phyloP scores from a whole-genome alignment of 1,140 invertebrate species.

The Coenobita brevimanus region DNA sequence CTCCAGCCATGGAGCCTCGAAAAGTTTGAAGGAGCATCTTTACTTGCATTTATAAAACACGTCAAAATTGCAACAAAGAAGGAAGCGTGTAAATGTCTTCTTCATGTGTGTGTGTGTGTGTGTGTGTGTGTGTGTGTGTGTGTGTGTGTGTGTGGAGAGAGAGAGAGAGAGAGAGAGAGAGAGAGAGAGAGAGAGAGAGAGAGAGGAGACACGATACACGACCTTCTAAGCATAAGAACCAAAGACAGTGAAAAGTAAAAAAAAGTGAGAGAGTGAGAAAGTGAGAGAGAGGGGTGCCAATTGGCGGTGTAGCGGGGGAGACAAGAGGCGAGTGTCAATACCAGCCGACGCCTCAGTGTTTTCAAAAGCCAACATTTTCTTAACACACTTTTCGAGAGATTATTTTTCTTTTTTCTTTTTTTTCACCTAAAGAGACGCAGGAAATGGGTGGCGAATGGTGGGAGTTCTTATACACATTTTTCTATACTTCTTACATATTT shows the following conservation, averaged over 20 bases:
- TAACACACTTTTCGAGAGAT: background rate
- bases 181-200: background rate
- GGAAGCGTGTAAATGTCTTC: too few species aligned
- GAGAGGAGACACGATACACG: background rate
- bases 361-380: conserved; percentile 47
- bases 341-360: conserved; percentile 23
- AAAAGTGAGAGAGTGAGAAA: background rate
- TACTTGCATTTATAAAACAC: too few species aligned
- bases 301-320: conserved; percentile 20
- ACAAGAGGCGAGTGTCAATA: conserved; percentile 43
- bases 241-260: too few species aligned
- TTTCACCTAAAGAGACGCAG: background rate
- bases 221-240: too few species aligned
- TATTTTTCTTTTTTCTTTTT: background rate
- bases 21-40: too few species aligned
- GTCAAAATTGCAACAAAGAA: background rate
- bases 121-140: too few species aligned
- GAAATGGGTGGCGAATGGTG: background rate
- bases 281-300: conserved; percentile 10
- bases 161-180: conserved; percentile 6
- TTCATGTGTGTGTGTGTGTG: too few species aligned
- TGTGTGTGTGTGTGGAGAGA: too few species aligned
- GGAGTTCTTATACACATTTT: background rate
- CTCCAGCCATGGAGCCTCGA: background rate
- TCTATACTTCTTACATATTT: too few species aligned